These are phyloP conservation scores for Oxycera nigricornis DNA, from an alignment of 2,888 invertebrate genomes.

Conservation along the genomic window DNA sequence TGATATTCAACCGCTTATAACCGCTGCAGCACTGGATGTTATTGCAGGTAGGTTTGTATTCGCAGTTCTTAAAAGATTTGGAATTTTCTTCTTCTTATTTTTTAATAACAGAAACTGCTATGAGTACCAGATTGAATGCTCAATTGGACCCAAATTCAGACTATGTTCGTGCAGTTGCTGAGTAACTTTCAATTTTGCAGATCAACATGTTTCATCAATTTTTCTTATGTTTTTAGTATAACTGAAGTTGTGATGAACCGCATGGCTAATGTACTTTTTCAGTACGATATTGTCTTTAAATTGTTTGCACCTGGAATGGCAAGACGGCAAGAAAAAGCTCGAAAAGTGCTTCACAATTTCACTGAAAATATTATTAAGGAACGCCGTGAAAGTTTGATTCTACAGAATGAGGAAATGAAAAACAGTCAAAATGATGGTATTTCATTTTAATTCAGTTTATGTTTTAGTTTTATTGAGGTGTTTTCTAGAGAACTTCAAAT, in stretches of 20 bases:
- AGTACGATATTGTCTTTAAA: conserved; percentile 51
- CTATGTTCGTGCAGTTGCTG: conserved; percentile 74
- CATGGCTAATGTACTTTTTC: conserved; percentile 50
- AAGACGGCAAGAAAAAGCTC: conserved; percentile 48
- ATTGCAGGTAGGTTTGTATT: conserved; percentile 57
- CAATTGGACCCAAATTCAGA: conserved; percentile 70
- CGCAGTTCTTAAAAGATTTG: not conserved
- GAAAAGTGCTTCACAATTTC: conserved; percentile 56
- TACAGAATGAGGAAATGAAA: not conserved
- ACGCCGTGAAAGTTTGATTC: conserved; percentile 48
- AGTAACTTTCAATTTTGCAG: conserved; percentile 60
- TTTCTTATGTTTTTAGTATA: conserved; percentile 40
- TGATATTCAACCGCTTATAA: conserved; percentile 69
- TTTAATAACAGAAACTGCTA: conserved; percentile 66
- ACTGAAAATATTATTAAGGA: conserved; percentile 56
- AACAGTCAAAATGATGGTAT: not conserved
- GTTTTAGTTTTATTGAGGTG: not conserved
- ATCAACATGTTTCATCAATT: not conserved
- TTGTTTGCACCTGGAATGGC: not conserved
- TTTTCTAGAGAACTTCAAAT: conserved; percentile 57
- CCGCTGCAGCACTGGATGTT: conserved; percentile 67
- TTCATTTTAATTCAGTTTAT: not conserved
- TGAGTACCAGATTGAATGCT: conserved; percentile 75
- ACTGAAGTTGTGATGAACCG: conserved; percentile 35
- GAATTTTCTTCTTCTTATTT: not conserved